Evolutionary conservation across 2,888 invertebrate species (phyloP).

Genomic region (Malacosoma neustria): DNA sequence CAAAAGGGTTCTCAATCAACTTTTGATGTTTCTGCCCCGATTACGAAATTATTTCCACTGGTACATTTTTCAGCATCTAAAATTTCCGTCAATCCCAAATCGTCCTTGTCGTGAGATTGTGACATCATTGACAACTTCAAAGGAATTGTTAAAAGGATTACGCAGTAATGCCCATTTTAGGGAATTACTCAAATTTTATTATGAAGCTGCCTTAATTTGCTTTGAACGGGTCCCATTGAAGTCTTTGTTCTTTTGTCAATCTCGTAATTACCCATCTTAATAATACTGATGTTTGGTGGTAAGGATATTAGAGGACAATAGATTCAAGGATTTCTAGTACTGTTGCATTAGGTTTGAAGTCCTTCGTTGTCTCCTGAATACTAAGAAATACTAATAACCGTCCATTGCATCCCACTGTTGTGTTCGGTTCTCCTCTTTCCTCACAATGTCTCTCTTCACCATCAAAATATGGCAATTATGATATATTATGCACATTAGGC

Average conservation of each 20-base stretch:
- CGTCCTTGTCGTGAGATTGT: neutral
- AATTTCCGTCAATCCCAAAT: neutral
- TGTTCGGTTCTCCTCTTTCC: no score
- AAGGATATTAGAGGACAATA: neutral
- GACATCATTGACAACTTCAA: neutral
- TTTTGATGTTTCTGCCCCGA: no score
- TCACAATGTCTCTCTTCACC: no score
- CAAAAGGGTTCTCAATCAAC: no score
- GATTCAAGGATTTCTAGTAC: neutral
- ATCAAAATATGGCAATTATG: no score
- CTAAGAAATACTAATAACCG: no score
- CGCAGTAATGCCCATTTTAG: neutral
- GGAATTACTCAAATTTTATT: constrained; percentile 6
- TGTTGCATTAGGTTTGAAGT: no score
- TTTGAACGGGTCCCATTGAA: constrained; percentile 2
- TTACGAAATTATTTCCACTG: no score
- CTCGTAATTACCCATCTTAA: neutral
- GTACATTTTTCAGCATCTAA: no score
- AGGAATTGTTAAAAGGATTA: neutral
- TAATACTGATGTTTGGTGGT: neutral
- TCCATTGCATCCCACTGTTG: no score
- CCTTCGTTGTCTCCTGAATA: no score
- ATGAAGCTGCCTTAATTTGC: constrained; percentile 4
- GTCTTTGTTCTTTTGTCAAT: constrained; percentile 2
- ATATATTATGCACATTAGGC: no score